Conservation (phyloP, 1,140 invertebrate species). For the Armadillidium nasatum region DNA sequence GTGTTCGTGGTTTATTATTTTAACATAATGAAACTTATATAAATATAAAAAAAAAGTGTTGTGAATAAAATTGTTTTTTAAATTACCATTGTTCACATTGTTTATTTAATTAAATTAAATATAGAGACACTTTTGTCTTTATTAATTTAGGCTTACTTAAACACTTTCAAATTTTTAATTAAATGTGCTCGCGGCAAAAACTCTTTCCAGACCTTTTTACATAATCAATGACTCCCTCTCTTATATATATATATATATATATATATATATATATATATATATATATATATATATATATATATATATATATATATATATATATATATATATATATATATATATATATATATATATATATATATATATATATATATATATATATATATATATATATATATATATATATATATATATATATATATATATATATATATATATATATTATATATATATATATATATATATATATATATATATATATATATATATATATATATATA, state of each 20-base stretch:
- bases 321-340: conserved; percentile 24
- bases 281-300: conserved; percentile 13
- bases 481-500: conserved; percentile 25
- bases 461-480: conserved; percentile 21
- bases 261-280: conserved; percentile 17
- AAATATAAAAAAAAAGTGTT: no score
- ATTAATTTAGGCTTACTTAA: no score
- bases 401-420: conserved; percentile 29
- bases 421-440: conserved; percentile 30
- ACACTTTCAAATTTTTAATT: no score
- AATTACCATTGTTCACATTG: no score
- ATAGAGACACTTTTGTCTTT: no score
- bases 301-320: conserved; percentile 16
- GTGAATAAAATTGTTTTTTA: no score
- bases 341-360: conserved; percentile 24
- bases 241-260: conserved; percentile 16
- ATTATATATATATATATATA: conserved; percentile 28
- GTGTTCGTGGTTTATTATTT: no score
- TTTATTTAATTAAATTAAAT: no score
- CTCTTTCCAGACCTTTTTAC: no score
- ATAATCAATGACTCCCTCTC: no score
- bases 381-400: not conserved
- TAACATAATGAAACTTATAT: no score
- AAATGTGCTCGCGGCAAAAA: no score
- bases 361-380: conserved; percentile 19